Base-by-base conservation (phyloP, 1,140 invertebrate species). In the Heliconius hermathena region DNA sequence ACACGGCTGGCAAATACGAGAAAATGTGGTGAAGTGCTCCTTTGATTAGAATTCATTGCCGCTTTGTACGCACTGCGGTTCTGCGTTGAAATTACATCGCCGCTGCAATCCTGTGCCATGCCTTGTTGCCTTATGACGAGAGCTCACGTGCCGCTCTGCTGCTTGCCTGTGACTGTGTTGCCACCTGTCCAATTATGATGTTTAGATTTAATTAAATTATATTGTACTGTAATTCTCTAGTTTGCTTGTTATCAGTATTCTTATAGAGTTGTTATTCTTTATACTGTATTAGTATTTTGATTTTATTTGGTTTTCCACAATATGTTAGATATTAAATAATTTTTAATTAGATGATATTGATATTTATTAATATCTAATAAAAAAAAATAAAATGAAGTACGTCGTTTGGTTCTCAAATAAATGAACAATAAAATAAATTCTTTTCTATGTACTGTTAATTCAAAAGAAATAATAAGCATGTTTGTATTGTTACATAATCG, bases 31-130 rank as follows among this genome's bases (percentile, higher is more conserved):
- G 76, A 76, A 79, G 73, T 76, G 80, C 73, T 78, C 75, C 81
- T 79, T 82, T 82, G 81, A 84, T 84, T 82, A 82, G 81, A 79
- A 84, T 84, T 77, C 81, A 84, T 82, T 82, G 79, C 74, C 71
- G 41, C 83, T 83, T 83, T 84, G 81, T 84, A 76, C 83, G 76
- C 80, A 81, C 22, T 78, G 80, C 80, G 76, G 80, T 78, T 49
- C 22, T n/a, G 52, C 26, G 26, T 75, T 54, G 76, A 71, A 77
- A 77, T 57, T 77, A 71, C 60, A 66, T 66, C 60, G 60, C 26
- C 26, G 13, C 60, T 66, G 60, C 60, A 29, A 66, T 66, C 60
- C 60, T 66, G 60, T 5, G 22, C 74, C 74, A 36, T 60, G 73
- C 41, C 54, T 20, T 72, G 73, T 49, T 46, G 38, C 49, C 73